Evolutionary conservation across 1,140 invertebrate genomes (phyloP).

Genomic region (Wiebesia pumilae): DNA sequence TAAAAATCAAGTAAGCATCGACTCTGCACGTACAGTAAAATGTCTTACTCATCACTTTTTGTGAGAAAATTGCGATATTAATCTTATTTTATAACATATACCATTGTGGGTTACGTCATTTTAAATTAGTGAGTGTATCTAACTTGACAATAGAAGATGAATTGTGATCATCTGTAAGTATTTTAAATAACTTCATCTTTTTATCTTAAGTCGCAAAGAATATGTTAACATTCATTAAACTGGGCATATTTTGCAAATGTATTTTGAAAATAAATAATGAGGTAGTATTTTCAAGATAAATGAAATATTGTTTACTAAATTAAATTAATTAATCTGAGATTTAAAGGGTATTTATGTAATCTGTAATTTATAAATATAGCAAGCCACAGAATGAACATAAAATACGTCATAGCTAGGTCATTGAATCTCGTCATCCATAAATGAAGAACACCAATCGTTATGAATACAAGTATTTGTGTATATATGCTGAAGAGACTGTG

Average conservation of each 20-base stretch:
- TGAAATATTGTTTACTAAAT: too few relatives aligned
- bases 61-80: neutral
- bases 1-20: neutral
- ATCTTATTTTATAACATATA: slow-evolving; percentile 2
- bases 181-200: neutral
- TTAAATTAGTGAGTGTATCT: neutral
- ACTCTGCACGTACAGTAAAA: neutral
- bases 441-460: neutral
- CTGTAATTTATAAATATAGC: neutral
- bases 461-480: neutral
- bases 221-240: too few relatives aligned
- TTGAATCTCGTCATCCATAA: slow-evolving; percentile 30
- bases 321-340: too few relatives aligned
- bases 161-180: neutral
- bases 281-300: too few relatives aligned
- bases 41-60: neutral
- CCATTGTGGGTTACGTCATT: neutral
- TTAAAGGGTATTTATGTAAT: neutral
- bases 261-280: too few relatives aligned
- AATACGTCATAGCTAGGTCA: slow-evolving; percentile 14
- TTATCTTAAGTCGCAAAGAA: neutral
- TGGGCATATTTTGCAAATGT: too few relatives aligned
- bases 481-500: neutral
- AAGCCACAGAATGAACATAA: neutral
- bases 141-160: neutral